Evolutionary conservation across 2,797 vertebrate genomes (phyloP).

Genomic region (Netta rufina): DNA sequence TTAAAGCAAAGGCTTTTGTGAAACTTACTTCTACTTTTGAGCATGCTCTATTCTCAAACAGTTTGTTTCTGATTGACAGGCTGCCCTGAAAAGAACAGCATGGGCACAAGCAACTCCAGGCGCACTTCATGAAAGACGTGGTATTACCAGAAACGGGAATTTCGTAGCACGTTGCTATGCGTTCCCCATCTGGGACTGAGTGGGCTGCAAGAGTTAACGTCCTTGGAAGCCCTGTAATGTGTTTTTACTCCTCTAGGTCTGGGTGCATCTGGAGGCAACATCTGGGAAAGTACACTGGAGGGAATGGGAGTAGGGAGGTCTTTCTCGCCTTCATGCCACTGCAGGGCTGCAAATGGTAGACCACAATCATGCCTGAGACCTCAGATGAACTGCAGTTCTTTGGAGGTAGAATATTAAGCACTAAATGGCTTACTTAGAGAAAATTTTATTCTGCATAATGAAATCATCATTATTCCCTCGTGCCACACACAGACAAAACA

Average conservation of each 20-base stretch:
- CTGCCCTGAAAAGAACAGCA: background rate
- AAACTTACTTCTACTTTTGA: background rate
- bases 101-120: accelerated
- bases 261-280: slow-evolving; percentile 35
- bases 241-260: background rate
- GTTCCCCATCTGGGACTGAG: background rate
- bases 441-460: slow-evolving; percentile 63
- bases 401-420: slow-evolving; percentile 67
- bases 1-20: background rate
- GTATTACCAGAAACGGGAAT: background rate
- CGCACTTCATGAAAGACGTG: background rate
- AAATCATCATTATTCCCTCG: slow-evolving; percentile 72
- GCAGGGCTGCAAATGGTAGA: slow-evolving; percentile 34
- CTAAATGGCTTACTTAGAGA: slow-evolving; percentile 56
- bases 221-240: background rate
- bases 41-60: background rate
- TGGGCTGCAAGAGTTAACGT: background rate
- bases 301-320: slow-evolving; percentile 4
- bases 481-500: slow-evolving; percentile 76
- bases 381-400: slow-evolving; percentile 67
- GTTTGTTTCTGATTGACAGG: accelerated
- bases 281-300: slow-evolving; percentile 42
- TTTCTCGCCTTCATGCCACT: slow-evolving; percentile 40
- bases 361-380: slow-evolving; percentile 59
- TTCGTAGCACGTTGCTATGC: background rate